Percentiles rank a stretch among this genome's conserved stretches.
Evolutionary conservation across 2,113 vertebrate species (phyloP).

Genomic region (Oreochromis tanganicae): DNA sequence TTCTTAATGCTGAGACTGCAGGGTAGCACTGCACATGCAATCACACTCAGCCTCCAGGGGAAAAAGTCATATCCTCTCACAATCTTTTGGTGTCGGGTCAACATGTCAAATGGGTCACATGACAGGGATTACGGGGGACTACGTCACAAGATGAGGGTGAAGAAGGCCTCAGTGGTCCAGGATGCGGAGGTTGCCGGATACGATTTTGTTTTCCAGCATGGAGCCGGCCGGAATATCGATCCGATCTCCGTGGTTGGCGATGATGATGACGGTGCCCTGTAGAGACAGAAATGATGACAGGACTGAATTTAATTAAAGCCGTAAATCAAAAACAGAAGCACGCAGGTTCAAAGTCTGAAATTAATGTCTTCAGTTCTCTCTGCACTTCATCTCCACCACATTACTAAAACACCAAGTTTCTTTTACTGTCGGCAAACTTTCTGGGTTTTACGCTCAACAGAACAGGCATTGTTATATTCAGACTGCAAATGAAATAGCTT

Average conservation of each 20-base stretch:
- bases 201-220: slow-evolving; percentile 96
- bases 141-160: slow-evolving; percentile 16
- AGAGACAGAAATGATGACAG: background rate
- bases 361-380: background rate
- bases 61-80: background rate
- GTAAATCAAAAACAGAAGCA: background rate
- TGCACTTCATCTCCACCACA: background rate
- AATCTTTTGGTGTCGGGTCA: background rate
- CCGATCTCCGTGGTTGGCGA: slow-evolving; percentile 95
- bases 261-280: slow-evolving; percentile 98
- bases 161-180: slow-evolving; percentile 85
- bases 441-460: fast-evolving
- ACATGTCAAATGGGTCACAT: slow-evolving; percentile 14
- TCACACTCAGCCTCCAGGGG: background rate
- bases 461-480: background rate
- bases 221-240: slow-evolving; percentile 97
- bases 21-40: background rate
- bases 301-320: background rate
- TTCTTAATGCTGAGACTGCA: background rate
- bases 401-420: background rate
- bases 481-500: background rate
- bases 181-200: slow-evolving; percentile 97
- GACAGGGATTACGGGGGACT: background rate
- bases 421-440: background rate
- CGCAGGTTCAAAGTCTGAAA: background rate